These are phyloP conservation scores for Pterocles burchelli DNA, from an alignment of 2,113 vertebrate genomes.

Conservation along the genomic window DNA sequence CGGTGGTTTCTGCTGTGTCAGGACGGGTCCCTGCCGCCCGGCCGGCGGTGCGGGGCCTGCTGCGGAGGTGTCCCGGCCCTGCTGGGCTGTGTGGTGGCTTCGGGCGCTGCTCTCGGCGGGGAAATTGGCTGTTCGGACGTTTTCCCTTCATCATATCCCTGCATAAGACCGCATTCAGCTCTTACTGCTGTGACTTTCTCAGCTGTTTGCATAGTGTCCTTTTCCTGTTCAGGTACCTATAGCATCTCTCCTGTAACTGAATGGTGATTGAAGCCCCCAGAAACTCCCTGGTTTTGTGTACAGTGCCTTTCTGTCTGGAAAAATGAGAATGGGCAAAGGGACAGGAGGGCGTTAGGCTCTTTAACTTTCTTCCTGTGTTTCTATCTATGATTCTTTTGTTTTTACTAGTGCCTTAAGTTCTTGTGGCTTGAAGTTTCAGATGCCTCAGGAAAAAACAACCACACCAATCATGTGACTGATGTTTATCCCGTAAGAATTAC, in stretches of 20 bases:
- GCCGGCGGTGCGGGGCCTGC: background rate
- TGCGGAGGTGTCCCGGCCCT: fast-evolving
- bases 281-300: background rate
- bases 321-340: background rate
- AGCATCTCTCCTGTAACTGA: background rate
- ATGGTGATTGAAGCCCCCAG: background rate
- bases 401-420: background rate
- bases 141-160: fast-evolving
- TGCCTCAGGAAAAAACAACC: background rate
- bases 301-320: background rate
- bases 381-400: fast-evolving
- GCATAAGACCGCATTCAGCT: fast-evolving
- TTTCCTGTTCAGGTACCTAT: fast-evolving
- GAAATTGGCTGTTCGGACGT: fast-evolving
- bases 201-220: background rate
- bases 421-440: background rate
- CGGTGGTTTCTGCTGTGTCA: slow-evolving; percentile 37
- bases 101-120: fast-evolving
- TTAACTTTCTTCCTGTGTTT: background rate
- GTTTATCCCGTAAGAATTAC: background rate
- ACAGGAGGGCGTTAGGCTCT: background rate
- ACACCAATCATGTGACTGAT: fast-evolving
- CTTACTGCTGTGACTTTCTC: background rate
- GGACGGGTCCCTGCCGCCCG: background rate
- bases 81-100: fast-evolving